Base-by-base conservation (phyloP, 2,888 invertebrate genomes). In the Cyaniris semiargus region DNA sequence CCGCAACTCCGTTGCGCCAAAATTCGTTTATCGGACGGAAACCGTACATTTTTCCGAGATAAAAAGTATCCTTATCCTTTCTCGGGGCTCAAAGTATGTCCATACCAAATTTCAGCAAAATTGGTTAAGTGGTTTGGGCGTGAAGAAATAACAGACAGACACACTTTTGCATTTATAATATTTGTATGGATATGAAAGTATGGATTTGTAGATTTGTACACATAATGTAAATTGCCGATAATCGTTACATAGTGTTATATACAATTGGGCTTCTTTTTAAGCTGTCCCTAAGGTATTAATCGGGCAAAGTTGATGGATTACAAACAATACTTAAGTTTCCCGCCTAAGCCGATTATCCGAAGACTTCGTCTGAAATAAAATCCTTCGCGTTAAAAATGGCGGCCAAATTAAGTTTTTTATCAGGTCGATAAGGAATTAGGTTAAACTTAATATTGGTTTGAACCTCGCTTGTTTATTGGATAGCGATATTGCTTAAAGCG, bases 261-360 rank as follows among this genome's bases (percentile, higher is more conserved):
- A 74, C 74, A 74, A 74, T 74, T 27, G 74, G 74, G 74, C 48
- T 74, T 74, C 74, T 48, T 48, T 74, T 74, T 74, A 74, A 74
- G 48, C 72, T 44, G 23, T 72, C 74, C 53, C 38, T 72, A 44
- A 72, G 72, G 72, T 21, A 38, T 44, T 72, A 21, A 44, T 38
- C 72, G 53, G 7, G 23, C 23, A 27, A 53, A 48, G 48, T 74
- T 74, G 74, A 74, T 74, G 74, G 74, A 74, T 74, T 74, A 74
- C 74, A 53, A 21, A 74, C 74, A 74, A 74, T 74, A 74, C 74
- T 74, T 74, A 27, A 74, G 74, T 74, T 74, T 31, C 27, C 18
- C 48, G 44, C 72, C 44, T 27, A 74, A 74, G 74, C 74, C 74
- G 74, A 74, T 74, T 53, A 74, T 5, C 23, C 18, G 74, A 53